These are phyloP conservation scores for Lasioglossum figueresi DNA, from an alignment of 2,888 invertebrate genomes.

Conservation along the genomic window DNA sequence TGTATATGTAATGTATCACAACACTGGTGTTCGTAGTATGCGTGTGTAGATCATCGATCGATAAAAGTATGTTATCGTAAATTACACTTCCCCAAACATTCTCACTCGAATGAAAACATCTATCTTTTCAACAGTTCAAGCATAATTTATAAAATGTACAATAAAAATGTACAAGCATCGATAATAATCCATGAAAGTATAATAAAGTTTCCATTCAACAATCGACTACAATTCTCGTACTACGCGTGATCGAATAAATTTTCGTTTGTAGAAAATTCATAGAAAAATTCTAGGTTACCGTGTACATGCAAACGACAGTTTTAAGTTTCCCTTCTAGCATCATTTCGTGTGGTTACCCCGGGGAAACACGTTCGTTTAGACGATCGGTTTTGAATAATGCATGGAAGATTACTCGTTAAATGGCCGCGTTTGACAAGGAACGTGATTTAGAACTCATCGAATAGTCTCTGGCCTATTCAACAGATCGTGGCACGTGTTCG, in stretches of 20 bases:
- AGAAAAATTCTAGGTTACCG: not conserved
- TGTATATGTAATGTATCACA: too few species aligned
- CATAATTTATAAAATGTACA: not conserved
- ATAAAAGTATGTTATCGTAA: not conserved
- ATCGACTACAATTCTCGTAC: not conserved
- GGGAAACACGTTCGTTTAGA: not conserved
- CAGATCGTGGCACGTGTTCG: not conserved
- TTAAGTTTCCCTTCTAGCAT: not conserved
- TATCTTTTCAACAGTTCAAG: not conserved
- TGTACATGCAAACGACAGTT: not conserved
- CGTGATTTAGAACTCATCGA: not conserved
- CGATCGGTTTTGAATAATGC: slow-evolving; percentile 14
- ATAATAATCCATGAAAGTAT: too few species aligned
- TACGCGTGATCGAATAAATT: not conserved
- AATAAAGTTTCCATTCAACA: not conserved
- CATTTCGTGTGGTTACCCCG: too few species aligned
- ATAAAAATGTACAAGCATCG: not conserved
- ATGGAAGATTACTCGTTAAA: not conserved
- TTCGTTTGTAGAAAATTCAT: not conserved
- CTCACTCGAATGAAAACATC: not conserved
- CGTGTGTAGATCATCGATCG: not conserved
- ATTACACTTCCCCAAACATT: not conserved
- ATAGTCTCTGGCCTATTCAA: not conserved
- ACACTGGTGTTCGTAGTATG: not conserved
- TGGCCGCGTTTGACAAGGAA: not conserved